Conservation (phyloP, 1,140 invertebrate species). For the Sweltsa coloradensis region DNA sequence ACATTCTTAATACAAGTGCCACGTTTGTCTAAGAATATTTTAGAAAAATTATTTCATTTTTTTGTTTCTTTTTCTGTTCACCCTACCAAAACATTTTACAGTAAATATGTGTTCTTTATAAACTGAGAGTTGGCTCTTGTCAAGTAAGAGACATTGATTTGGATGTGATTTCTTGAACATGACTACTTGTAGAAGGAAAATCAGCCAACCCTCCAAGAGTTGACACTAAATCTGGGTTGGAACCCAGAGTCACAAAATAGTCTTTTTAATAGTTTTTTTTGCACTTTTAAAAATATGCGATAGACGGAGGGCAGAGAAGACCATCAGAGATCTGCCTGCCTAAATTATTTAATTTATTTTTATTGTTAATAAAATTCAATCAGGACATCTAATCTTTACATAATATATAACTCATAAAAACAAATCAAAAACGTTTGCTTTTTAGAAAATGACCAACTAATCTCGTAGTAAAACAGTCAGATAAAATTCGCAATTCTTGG, state of each 20-base stretch:
- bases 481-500: conserved; percentile 4
- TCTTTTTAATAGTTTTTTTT: conserved; percentile 1
- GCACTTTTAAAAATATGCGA: conserved; percentile 8
- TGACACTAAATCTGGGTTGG: neutral
- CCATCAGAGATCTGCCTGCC: conserved; percentile 10
- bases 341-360: neutral
- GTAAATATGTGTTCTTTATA: neutral
- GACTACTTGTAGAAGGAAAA: conserved; percentile 2
- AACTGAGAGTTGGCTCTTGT: too few relatives aligned
- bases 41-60: neutral
- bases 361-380: neutral
- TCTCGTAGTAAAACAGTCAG: conserved; percentile 1
- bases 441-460: neutral
- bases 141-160: too few relatives aligned
- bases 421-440: neutral
- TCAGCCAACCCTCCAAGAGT: conserved; percentile 1
- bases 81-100: conserved; percentile 2
- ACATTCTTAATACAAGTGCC: conserved; percentile 7
- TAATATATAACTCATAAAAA: neutral
- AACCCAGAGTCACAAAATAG: conserved; percentile 2
- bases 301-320: conserved; percentile 6
- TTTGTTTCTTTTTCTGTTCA: neutral
- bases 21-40: conserved; percentile 6
- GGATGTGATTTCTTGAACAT: conserved; percentile 2
- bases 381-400: neutral